Evolutionary conservation across 2,113 vertebrate genomes (phyloP).

Genomic region (Rhynchomys soricoides): DNA sequence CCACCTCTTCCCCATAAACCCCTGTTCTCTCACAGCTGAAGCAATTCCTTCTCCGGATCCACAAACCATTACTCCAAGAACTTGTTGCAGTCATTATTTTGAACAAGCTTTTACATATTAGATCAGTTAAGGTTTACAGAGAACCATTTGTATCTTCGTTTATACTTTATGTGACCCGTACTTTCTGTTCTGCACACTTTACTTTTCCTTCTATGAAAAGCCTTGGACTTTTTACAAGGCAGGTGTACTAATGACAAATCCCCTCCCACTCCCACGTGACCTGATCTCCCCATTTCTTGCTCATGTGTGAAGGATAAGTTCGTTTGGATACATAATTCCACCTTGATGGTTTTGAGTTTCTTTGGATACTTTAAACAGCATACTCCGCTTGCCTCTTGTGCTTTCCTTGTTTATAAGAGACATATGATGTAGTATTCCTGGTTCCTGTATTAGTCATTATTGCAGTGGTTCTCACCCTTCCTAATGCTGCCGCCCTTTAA

Average conservation of each 20-base stretch:
- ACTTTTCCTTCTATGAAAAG: not conserved
- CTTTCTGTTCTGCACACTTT: not conserved
- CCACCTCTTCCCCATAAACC: accelerated
- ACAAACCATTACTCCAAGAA: not conserved
- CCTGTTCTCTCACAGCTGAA: not conserved
- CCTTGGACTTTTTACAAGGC: not conserved
- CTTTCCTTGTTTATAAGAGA: conserved; percentile 12
- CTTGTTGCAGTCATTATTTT: not conserved
- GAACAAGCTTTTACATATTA: not conserved
- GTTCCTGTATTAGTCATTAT: not conserved
- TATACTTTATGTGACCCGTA: not conserved
- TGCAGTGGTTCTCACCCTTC: not conserved
- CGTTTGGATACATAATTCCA: not conserved
- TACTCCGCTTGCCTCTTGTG: not conserved
- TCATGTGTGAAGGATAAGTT: not conserved
- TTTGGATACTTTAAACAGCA: not conserved
- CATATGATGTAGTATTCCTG: not conserved
- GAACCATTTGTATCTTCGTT: not conserved
- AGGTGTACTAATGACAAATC: not conserved
- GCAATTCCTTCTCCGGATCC: not conserved
- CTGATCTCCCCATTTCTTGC: not conserved
- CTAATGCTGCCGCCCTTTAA: not conserved
- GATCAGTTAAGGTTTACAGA: not conserved
- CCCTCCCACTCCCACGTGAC: not conserved
- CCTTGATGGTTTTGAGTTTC: not conserved